Percentiles rank a stretch among this genome's conserved stretches.
Conservation (phyloP, 2,113 vertebrate species). For the Corythornis cristatus region DNA sequence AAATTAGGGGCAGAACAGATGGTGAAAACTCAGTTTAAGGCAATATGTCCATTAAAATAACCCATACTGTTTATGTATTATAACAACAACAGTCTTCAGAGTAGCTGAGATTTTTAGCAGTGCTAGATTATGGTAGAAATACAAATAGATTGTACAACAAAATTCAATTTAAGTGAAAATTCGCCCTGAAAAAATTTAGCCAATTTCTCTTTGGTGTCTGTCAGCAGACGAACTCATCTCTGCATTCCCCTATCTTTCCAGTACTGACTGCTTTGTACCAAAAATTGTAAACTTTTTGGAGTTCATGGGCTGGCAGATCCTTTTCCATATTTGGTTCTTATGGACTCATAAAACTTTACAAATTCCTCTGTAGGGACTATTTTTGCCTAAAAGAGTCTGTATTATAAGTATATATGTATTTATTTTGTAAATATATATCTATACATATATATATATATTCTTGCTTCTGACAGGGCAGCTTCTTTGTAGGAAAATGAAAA, state of each 20-base stretch:
- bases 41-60: slow-evolving; percentile 81
- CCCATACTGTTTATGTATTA: slow-evolving; percentile 72
- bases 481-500: not conserved
- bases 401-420: not conserved
- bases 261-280: not conserved
- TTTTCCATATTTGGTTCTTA: not conserved
- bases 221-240: not conserved
- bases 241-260: not conserved
- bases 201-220: not conserved
- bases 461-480: not conserved
- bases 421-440: too few relatives aligned
- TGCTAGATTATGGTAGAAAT: slow-evolving; percentile 38
- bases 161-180: slow-evolving; percentile 4
- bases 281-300: not conserved
- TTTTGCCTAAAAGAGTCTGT: not conserved
- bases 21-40: slow-evolving; percentile 79
- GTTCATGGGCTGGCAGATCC: not conserved
- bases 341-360: not conserved
- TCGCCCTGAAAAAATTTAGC: not conserved
- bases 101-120: slow-evolving; percentile 22
- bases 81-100: slow-evolving; percentile 65
- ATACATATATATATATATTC: too few relatives aligned
- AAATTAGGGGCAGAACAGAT: slow-evolving; percentile 81
- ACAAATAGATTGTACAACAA: slow-evolving; percentile 2
- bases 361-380: not conserved